These are phyloP conservation scores for Hippopotamyrus pictus DNA, from an alignment of 2,797 vertebrate species.

Conservation along the genomic window DNA sequence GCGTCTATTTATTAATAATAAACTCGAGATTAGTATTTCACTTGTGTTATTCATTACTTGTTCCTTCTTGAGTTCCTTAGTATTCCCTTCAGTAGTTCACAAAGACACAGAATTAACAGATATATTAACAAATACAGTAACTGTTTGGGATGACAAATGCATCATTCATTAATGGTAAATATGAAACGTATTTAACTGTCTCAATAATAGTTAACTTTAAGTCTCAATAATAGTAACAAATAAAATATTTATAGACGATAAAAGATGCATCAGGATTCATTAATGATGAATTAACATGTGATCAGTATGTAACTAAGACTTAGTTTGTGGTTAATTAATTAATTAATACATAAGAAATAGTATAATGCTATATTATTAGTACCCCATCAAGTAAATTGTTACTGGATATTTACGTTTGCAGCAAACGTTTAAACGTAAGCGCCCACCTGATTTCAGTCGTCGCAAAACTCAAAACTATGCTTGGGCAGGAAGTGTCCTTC, in stretches of 20 bases:
- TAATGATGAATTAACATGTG: background rate
- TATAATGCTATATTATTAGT: background rate
- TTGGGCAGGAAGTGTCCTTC: background rate
- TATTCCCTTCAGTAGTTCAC: no score
- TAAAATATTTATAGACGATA: background rate
- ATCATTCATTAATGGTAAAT: background rate
- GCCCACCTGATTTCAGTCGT: background rate
- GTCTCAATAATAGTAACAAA: background rate
- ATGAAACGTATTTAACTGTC: no score
- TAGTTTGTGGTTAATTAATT: background rate
- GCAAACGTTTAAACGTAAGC: background rate
- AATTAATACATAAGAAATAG: background rate
- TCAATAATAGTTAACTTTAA: no score
- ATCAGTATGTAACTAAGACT: background rate
- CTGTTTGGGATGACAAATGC: background rate
- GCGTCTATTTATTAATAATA: background rate
- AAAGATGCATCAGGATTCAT: background rate
- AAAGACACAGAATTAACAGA: background rate
- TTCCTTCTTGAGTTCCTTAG: no score
- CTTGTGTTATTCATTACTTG: background rate
- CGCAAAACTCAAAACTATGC: background rate
- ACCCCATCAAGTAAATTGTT: background rate
- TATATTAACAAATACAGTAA: background rate
- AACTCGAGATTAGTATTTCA: background rate
- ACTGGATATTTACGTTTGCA: background rate